Conservation (phyloP, 2,888 invertebrate species). For the Antheraea assamensis region DNA sequence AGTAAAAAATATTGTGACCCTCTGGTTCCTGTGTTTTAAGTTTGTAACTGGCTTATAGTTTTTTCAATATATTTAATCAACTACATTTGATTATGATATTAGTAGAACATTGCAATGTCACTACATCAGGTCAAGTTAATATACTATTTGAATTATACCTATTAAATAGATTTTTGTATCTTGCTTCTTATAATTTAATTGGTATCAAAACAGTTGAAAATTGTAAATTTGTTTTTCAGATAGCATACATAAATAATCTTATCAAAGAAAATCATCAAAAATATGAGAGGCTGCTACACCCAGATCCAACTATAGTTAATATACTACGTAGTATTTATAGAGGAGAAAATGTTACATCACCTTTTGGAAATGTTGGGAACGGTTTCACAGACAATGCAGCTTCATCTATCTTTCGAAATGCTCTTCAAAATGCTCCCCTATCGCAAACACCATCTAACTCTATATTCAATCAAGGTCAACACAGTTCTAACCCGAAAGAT, state of each 20-base stretch:
- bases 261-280: conserved; percentile 53
- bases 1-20: too few species aligned
- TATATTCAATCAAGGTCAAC: conserved; percentile 38
- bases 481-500: conserved; percentile 30
- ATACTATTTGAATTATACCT: too few species aligned
- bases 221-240: conserved; percentile 41
- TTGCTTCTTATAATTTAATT: too few species aligned
- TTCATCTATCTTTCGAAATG: conserved; percentile 62
- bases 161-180: neutral
- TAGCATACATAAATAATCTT: conserved; percentile 56
- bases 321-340: conserved; percentile 56
- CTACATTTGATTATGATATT: too few species aligned
- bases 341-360: conserved; percentile 52
- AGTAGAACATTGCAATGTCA: too few species aligned
- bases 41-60: neutral
- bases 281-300: conserved; percentile 56
- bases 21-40: neutral
- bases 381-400: conserved; percentile 38
- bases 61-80: too few species aligned
- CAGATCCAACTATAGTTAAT: conserved; percentile 48
- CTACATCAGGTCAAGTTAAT: too few species aligned
- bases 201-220: neutral
- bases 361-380: conserved; percentile 41
- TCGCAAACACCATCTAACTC: conserved; percentile 31
- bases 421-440: conserved; percentile 47